These are phyloP conservation scores for Coregonus suidteri DNA, from an alignment of 2,797 vertebrate species.

Conservation along the genomic window DNA sequence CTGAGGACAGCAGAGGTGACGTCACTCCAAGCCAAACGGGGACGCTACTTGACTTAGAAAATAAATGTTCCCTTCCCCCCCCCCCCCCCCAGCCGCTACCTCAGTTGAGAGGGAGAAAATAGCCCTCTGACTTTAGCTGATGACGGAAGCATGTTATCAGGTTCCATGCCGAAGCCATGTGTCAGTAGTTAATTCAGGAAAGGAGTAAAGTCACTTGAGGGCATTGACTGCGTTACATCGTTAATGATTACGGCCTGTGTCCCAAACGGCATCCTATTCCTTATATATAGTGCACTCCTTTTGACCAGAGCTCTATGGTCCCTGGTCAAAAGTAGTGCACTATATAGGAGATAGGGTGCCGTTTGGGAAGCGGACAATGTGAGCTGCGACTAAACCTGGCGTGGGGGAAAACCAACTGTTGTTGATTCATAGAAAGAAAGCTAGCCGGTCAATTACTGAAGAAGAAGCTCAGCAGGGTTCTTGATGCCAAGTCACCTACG, in stretches of 20 bases:
- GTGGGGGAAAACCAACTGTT: constrained; percentile 36
- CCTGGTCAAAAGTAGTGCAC: too few relatives aligned
- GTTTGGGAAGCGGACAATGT: too few relatives aligned
- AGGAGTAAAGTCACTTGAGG: constrained; percentile 43
- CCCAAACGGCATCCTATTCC: not conserved
- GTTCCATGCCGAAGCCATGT: constrained; percentile 38
- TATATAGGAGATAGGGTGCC: too few relatives aligned
- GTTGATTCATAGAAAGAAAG: constrained; percentile 20
- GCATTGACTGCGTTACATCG: constrained; percentile 12
- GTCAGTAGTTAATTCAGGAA: constrained; percentile 3
- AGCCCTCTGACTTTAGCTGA: constrained; percentile 16
- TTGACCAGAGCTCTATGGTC: not conserved
- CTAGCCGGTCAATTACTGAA: not conserved
- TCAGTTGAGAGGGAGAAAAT: constrained; percentile 6
- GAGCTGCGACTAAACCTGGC: not conserved
- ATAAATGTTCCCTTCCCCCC: constrained; percentile 44
- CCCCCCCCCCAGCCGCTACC: not conserved
- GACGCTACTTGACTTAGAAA: constrained; percentile 51
- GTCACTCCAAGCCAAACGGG: constrained; percentile 53
- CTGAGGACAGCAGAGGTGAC: constrained; percentile 48
- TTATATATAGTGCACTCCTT: not conserved
- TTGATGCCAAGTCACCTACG: not conserved
- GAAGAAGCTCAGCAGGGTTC: not conserved
- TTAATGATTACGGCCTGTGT: constrained; percentile 21
- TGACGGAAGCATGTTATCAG: constrained; percentile 17